Conservation (phyloP, 2,888 invertebrate genomes). For the Panopea generosa region DNA sequence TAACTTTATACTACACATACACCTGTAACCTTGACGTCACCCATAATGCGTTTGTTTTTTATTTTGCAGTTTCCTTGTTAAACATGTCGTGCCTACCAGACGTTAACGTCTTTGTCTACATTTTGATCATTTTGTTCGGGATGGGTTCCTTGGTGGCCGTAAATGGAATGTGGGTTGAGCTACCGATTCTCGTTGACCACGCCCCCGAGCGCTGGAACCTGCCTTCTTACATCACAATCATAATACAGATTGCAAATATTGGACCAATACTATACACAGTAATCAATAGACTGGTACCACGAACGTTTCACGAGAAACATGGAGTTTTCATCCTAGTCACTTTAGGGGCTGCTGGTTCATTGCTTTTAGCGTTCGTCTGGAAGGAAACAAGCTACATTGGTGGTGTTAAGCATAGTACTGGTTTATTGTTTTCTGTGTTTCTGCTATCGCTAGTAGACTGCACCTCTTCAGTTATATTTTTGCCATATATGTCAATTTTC, state of each 20-base stretch:
- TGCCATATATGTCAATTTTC: slow-evolving; percentile 92
- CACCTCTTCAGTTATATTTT: too few species aligned
- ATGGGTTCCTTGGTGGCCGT: slow-evolving; percentile 92
- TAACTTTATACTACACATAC: too few species aligned
- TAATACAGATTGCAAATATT: slow-evolving; percentile 92
- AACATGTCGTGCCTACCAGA: slow-evolving; percentile 78
- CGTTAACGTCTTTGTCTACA: slow-evolving; percentile 70
- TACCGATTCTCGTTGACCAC: slow-evolving; percentile 88
- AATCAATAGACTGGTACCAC: slow-evolving; percentile 46
- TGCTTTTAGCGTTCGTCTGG: too few species aligned
- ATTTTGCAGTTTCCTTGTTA: slow-evolving; percentile 5
- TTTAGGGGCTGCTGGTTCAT: too few species aligned
- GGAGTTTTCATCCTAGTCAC: slow-evolving; percentile 82
- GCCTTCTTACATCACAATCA: slow-evolving; percentile 92
- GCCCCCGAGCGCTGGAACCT: slow-evolving; percentile 94
- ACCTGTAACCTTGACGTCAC: too few species aligned
- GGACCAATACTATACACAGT: slow-evolving; percentile 91
- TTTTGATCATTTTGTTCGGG: slow-evolving; percentile 91
- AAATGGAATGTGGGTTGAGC: slow-evolving; percentile 90
- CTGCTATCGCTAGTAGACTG: too few species aligned
- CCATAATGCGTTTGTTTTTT: too few species aligned
- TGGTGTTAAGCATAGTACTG: slow-evolving; percentile 86
- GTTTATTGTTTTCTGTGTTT: slow-evolving; percentile 72
- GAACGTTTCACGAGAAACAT: slow-evolving; percentile 80
- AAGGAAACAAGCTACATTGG: slow-evolving; percentile 85